These are phyloP conservation scores for Galerucella pusilla DNA, from an alignment of 2,888 invertebrate species.

Conservation along the genomic window DNA sequence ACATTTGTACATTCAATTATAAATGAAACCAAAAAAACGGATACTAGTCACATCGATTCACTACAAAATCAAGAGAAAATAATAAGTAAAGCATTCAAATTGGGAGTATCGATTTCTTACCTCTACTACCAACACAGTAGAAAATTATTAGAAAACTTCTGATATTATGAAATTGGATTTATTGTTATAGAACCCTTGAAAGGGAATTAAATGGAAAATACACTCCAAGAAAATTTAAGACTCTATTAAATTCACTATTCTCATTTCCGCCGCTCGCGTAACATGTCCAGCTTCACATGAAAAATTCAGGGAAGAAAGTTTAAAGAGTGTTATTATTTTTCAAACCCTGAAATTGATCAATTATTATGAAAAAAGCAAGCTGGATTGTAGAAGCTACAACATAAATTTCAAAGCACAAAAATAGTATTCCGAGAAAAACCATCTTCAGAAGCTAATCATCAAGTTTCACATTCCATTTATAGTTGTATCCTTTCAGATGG, in stretches of 20 bases:
- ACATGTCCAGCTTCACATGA: conserved; percentile 6
- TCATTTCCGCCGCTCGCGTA: conserved; percentile 6
- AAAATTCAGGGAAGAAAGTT: not conserved
- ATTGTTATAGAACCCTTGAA: conserved; percentile 40
- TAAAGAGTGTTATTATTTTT: not conserved
- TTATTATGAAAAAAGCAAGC: not conserved
- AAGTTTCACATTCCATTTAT: no score
- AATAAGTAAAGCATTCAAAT: conserved; percentile 2
- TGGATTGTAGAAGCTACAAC: no score
- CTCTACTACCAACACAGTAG: conserved; percentile 40
- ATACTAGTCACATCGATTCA: not conserved
- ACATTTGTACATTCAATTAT: not conserved
- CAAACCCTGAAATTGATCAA: not conserved
- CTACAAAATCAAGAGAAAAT: not conserved
- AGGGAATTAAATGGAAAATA: conserved; percentile 15
- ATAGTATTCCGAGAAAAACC: no score
- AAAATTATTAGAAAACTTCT: conserved; percentile 48
- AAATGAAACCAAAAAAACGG: not conserved
- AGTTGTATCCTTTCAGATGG: no score
- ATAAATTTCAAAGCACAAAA: no score
- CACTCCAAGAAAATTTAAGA: conserved; percentile 26
- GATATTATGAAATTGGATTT: conserved; percentile 49
- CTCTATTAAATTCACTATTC: conserved; percentile 22
- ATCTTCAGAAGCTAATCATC: no score
- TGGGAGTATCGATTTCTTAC: conserved; percentile 38